Conservation (phyloP, 2,888 invertebrate species). For the Ischnura elegans region DNA sequence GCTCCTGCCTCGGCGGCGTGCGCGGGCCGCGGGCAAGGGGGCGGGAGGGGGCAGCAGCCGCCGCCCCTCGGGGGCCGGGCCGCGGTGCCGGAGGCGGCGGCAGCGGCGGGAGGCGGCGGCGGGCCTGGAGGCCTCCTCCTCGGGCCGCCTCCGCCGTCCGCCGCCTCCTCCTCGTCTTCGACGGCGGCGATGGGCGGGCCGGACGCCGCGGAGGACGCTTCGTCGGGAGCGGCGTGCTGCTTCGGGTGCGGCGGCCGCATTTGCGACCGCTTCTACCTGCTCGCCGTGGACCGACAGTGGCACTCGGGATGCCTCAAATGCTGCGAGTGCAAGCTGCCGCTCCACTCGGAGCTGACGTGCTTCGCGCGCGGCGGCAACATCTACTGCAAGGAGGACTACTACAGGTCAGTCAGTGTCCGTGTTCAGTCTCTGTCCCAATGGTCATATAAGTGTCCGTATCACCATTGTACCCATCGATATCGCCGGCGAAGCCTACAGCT, state of each 20-base stretch:
- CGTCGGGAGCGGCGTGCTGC: constrained; percentile 78
- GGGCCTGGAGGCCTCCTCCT: too few relatives aligned
- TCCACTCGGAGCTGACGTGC: constrained; percentile 93
- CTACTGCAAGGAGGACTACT: constrained; percentile 97
- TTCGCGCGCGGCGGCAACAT: constrained; percentile 94
- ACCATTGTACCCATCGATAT: too few relatives aligned
- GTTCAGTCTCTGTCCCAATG: too few relatives aligned
- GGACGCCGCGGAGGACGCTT: constrained; percentile 78
- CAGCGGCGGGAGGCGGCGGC: constrained; percentile 78
- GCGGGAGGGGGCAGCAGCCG: constrained; percentile 61
- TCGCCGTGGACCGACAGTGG: constrained; percentile 94
- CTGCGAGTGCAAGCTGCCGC: constrained; percentile 90
- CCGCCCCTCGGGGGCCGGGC: constrained; percentile 67
- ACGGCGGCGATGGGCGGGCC: constrained; percentile 75
- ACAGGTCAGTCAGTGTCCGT: constrained; percentile 85
- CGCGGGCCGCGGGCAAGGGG: constrained; percentile 64
- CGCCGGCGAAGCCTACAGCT: too few relatives aligned
- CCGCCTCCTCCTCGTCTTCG: constrained; percentile 70
- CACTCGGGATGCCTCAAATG: constrained; percentile 91
- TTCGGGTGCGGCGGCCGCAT: constrained; percentile 83
- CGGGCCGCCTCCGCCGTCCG: constrained; percentile 76
- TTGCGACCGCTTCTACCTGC: constrained; percentile 85
- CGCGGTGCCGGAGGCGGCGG: constrained; percentile 75
- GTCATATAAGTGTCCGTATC: too few relatives aligned
- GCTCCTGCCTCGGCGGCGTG: constrained; percentile 42